Conservation (phyloP, 2,888 invertebrate genomes). For the Flexamia atlantica region DNA sequence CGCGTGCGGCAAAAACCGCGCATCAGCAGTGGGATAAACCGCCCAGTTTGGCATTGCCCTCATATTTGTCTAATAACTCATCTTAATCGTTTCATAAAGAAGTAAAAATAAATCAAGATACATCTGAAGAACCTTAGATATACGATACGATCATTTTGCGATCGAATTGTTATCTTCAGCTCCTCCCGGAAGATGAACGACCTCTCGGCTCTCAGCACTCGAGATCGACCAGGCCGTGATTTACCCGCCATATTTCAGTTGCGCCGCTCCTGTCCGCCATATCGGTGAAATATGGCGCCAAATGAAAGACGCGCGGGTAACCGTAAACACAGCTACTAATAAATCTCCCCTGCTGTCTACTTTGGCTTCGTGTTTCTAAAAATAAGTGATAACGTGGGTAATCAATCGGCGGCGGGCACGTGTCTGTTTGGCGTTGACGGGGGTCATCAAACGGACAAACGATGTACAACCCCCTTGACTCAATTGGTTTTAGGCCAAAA, state of each 20-base stretch:
- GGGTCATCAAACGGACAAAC: background rate
- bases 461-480: background rate
- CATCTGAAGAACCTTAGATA: no score
- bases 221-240: constrained; percentile 17
- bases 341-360: constrained; percentile 32
- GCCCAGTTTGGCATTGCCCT: no score
- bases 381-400: constrained; percentile 15
- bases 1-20: no score
- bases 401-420: constrained; percentile 13
- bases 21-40: no score
- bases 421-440: constrained; percentile 4
- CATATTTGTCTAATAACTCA: no score
- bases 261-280: constrained; percentile 41
- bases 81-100: no score
- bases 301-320: constrained; percentile 41
- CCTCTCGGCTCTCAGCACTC: background rate
- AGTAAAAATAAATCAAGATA: no score
- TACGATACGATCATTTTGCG: no score
- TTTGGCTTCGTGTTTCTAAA: constrained; percentile 20
- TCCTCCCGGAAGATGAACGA: no score
- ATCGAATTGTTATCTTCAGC: no score
- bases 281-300: constrained; percentile 46
- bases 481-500: no score
- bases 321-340: constrained; percentile 33
- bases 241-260: constrained; percentile 38